These are phyloP conservation scores for Planiliza haematocheilus DNA, from an alignment of 2,113 vertebrate genomes.

Conservation along the genomic window DNA sequence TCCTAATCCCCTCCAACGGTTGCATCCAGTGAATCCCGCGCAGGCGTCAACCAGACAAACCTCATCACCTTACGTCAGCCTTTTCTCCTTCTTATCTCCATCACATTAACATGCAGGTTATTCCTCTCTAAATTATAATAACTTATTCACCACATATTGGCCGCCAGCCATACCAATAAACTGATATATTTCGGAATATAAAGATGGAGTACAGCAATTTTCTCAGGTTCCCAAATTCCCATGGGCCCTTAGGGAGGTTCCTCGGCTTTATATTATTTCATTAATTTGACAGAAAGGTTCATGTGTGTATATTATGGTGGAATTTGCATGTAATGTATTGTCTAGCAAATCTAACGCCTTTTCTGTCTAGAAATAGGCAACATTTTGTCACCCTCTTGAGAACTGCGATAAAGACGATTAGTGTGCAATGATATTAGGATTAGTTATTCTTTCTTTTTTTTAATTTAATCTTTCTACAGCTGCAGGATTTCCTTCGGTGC, in stretches of 20 bases:
- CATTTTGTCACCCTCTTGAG: background rate
- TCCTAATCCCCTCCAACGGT: constrained; percentile 74
- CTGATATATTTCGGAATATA: background rate
- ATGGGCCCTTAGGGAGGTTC: constrained; percentile 37
- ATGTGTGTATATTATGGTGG: background rate
- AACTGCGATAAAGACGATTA: background rate
- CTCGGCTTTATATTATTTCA: background rate
- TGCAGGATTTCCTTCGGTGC: constrained; percentile 1
- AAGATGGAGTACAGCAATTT: background rate
- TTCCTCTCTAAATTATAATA: constrained; percentile 1
- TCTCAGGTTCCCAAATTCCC: constrained; percentile 38
- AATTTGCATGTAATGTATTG: too few relatives aligned
- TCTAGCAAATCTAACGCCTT: background rate
- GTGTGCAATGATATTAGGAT: constrained; percentile 13
- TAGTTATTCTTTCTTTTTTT: constrained; percentile 10
- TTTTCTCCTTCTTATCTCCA: constrained; percentile 48
- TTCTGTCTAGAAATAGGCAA: background rate
- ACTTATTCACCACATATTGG: background rate
- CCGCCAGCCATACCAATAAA: background rate
- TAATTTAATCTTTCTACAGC: constrained; percentile 35
- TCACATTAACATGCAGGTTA: constrained; percentile 39
- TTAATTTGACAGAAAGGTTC: background rate
- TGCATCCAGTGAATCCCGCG: constrained; percentile 61
- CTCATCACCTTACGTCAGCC: constrained; percentile 82
- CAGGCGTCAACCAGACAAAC: constrained; percentile 68